Base-by-base conservation (phyloP, 1,140 invertebrate genomes). In the Armadillidium nasatum region DNA sequence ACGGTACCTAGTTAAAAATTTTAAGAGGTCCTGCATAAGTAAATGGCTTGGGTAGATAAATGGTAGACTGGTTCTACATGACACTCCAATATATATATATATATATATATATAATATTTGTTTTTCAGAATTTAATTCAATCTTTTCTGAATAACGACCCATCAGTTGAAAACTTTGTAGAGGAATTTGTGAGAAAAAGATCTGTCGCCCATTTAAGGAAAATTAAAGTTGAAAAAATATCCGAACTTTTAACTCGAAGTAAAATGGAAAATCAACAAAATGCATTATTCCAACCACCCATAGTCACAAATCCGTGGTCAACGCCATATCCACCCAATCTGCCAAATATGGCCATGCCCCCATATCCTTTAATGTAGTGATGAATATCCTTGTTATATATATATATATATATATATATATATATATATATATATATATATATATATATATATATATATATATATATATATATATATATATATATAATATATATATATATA, bases 161-260 rank as follows among this genome's bases (percentile, higher is more conserved):
- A 33, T 73, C 81, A 33, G 81, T 85, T 7, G 85, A 87, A 15
- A 81, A 80, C 4, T 87, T 86, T 78, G 43, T 87, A 21, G 81
- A 80, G 13, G 74, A 84, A 73, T 87, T 84, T 79, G 76, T 86
- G 67, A 79, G 82, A 4, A 83, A 84, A 73, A 81, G 85, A 45
- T 85, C 84, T 46, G 44, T 82, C n/a, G 83, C 84, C 9, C 85
- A 86, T 78, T 74, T 83, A 19, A 77, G 84, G 23, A 77, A 83
- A 43, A 84, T 86, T 11, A 87, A 87, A 78, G 81, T 83, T 19
- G 85, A 87, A 54, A 85, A 85, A 78, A 83, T 86, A 82, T 81
- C 81, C 2, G 85, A 86, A 71, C 74, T 85, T 22, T 71, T 86
- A 9, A 75, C 33, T 44, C 43, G 71, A 21, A 71, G 67, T 7